These are phyloP conservation scores for Echinops telfairi DNA, from an alignment of 2,113 vertebrate genomes.

Conservation along the genomic window DNA sequence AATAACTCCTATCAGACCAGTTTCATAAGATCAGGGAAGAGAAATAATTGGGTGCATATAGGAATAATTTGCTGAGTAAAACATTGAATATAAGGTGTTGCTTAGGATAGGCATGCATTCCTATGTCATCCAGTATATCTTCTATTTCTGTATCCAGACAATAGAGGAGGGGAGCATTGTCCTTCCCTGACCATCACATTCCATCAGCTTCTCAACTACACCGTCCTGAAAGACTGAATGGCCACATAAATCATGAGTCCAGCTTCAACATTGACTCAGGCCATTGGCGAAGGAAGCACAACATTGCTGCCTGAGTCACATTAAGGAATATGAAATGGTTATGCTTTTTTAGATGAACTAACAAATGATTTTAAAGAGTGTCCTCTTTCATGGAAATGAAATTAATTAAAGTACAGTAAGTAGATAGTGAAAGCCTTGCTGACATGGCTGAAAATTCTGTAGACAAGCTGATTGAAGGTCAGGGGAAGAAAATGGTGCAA, in stretches of 20 bases:
- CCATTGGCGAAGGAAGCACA: not conserved
- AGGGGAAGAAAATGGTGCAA: constrained; percentile 12
- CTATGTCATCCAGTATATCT: not conserved
- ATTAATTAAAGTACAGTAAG: constrained; percentile 56
- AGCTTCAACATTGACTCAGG: not conserved
- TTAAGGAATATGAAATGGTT: not conserved
- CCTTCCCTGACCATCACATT: not conserved
- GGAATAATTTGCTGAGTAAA: not conserved
- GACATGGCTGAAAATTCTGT: constrained; percentile 27
- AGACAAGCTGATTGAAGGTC: constrained; percentile 12
- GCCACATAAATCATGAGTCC: fast-evolving
- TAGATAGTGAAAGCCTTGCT: constrained; percentile 45
- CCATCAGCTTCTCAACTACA: not conserved
- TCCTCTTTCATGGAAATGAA: constrained; percentile 30
- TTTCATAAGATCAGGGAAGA: not conserved
- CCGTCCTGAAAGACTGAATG: not conserved
- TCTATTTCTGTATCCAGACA: not conserved
- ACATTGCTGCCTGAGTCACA: not conserved
- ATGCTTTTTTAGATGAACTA: constrained; percentile 37
- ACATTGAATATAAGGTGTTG: not conserved
- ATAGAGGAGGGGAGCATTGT: not conserved
- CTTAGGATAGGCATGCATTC: not conserved
- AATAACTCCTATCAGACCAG: not conserved
- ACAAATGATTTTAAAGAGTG: constrained; percentile 39
- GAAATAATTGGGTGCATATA: not conserved